Percentiles rank a stretch among this genome's conserved stretches.
Conservation (phyloP, 2,113 vertebrate species). For the Lepus americanus region DNA sequence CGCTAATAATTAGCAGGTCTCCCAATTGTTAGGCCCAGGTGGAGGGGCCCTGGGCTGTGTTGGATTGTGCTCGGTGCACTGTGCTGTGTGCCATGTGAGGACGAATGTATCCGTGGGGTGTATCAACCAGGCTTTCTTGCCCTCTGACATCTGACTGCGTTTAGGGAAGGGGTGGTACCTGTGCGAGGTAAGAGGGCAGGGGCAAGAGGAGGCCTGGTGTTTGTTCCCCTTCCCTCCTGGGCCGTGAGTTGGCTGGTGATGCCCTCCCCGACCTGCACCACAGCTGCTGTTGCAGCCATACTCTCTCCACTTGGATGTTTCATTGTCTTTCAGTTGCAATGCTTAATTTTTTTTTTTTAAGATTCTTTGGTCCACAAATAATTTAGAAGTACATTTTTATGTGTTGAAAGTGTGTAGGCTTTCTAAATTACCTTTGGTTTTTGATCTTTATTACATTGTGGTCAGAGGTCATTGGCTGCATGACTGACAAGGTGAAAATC, state of each 20-base stretch:
- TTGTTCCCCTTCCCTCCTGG: background rate
- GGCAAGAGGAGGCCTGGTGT: background rate
- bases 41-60: background rate
- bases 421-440: background rate
- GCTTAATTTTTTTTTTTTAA: background rate
- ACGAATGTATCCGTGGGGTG: no score
- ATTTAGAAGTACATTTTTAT: background rate
- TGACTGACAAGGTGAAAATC: background rate
- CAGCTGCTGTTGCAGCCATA: background rate
- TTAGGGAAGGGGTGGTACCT: background rate
- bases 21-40: no score
- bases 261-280: background rate
- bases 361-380: conserved; percentile 1
- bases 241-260: background rate
- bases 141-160: background rate
- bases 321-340: background rate
- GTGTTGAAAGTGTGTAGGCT: background rate
- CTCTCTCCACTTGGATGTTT: background rate
- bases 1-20: background rate
- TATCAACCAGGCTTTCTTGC: background rate
- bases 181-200: no score
- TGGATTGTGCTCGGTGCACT: background rate
- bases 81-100: background rate
- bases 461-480: background rate
- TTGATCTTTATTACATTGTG: background rate